Conservation (phyloP, 1,140 invertebrate species). For the Atopsyche davidsoni region DNA sequence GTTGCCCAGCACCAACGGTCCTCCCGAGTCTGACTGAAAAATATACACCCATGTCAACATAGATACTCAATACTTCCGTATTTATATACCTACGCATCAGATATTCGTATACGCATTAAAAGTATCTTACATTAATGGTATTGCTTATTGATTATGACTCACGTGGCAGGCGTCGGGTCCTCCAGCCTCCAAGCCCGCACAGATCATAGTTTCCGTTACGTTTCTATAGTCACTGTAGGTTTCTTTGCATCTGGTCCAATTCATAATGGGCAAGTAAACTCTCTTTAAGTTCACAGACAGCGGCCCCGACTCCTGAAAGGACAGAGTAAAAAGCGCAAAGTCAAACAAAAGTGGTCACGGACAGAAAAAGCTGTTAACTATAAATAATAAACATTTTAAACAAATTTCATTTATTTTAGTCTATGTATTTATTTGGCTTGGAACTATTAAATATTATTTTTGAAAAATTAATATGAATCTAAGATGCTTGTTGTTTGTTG, state of each 20-base stretch:
- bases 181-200: slow-evolving; percentile 29
- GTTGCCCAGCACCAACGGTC: slow-evolving; percentile 10
- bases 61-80: neutral
- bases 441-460: too few species aligned
- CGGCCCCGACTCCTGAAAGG: slow-evolving; percentile 17
- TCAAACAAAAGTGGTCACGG: too few species aligned
- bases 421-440: too few species aligned
- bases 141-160: too few species aligned
- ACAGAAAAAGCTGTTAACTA: too few species aligned
- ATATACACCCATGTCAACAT: neutral
- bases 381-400: too few species aligned
- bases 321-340: too few species aligned
- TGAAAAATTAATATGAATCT: too few species aligned
- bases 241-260: slow-evolving; percentile 3
- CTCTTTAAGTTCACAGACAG: slow-evolving; percentile 11
- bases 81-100: neutral
- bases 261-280: slow-evolving; percentile 22
- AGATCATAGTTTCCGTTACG: slow-evolving; percentile 32
- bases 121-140: neutral
- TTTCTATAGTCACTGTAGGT: slow-evolving; percentile 12
- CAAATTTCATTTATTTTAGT: too few species aligned
- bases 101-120: neutral
- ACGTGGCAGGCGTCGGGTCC: slow-evolving; percentile 33
- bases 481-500: too few species aligned
- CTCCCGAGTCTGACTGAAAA: slow-evolving; percentile 19